These are phyloP conservation scores for Cryptotermes secundus DNA, from an alignment of 1,140 invertebrate genomes.

Conservation along the genomic window DNA sequence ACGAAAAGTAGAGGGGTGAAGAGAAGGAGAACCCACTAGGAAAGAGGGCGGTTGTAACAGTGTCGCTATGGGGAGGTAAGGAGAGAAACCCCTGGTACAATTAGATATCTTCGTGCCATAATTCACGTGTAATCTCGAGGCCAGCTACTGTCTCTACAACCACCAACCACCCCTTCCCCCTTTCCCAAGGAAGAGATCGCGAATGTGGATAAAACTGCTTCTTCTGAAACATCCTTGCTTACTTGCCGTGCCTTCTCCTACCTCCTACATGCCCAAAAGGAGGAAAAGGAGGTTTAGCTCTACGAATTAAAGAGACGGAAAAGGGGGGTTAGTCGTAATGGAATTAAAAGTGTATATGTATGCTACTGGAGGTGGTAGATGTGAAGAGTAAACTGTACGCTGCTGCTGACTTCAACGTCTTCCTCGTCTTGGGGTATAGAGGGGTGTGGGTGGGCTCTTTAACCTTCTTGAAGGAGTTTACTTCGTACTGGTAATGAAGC, in stretches of 20 bases:
- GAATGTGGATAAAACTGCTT: conserved; percentile 4
- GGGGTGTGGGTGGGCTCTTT: background rate
- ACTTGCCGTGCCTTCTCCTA: background rate
- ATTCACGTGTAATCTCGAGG: conserved; percentile 43
- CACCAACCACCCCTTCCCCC: background rate
- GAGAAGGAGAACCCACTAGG: conserved; percentile 1
- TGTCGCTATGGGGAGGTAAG: conserved; percentile 23
- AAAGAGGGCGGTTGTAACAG: background rate
- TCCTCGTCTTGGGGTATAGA: background rate
- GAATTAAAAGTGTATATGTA: conserved; percentile 24
- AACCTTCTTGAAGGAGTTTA: conserved; percentile 1
- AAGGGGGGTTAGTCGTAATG: background rate
- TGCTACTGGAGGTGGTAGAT: background rate
- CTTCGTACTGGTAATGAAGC: conserved; percentile 1
- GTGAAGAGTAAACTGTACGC: background rate
- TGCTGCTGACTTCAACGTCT: background rate
- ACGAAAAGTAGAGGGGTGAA: background rate
- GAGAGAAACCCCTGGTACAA: conserved; percentile 38
- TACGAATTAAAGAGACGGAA: conserved; percentile 3
- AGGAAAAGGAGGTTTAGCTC: background rate
- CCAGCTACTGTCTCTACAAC: conserved; percentile 12
- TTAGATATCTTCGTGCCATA: conserved; percentile 44
- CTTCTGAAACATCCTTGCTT: background rate
- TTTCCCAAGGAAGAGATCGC: background rate
- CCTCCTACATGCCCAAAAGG: background rate